phyloP scores from a whole-genome alignment of 1,140 invertebrate genomes.

The Ips typographus region DNA sequence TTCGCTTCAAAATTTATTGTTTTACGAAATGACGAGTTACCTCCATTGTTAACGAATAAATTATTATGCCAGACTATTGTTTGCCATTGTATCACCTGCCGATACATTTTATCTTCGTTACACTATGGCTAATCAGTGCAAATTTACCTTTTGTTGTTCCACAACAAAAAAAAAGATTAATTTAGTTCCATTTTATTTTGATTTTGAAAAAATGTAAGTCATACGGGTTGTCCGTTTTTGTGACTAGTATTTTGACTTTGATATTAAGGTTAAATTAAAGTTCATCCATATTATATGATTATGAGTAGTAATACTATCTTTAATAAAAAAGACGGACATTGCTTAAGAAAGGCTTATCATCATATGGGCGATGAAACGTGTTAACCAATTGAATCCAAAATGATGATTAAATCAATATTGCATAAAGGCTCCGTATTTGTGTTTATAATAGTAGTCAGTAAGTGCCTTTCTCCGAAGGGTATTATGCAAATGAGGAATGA shows the following conservation, averaged over 20 bases:
- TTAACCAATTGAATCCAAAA: not conserved
- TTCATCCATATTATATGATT: no score
- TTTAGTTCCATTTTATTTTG: no score
- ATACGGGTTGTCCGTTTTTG: no score
- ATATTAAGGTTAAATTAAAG: no score
- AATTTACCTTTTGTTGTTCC: no score
- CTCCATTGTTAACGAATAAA: conserved; percentile 19
- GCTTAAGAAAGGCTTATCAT: not conserved
- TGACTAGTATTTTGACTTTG: no score
- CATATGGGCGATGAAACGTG: no score
- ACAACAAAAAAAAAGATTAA: no score
- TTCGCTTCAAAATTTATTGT: conserved; percentile 16
- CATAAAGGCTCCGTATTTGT: conserved; percentile 41
- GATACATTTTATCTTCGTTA: conserved; percentile 14
- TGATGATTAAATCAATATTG: conserved; percentile 31
- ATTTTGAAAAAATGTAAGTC: no score
- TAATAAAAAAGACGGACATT: no score
- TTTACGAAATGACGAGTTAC: conserved; percentile 14
- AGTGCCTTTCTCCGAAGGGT: conserved; percentile 44
- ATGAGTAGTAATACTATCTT: no score
- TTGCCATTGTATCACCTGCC: conserved; percentile 8
- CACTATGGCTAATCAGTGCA: not conserved
- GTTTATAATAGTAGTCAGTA: conserved; percentile 49
- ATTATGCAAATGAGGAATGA: conserved; percentile 50
- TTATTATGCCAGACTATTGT: conserved; percentile 12